Conservation (phyloP, 2,888 invertebrate species). For the Therioaphis trifolii region DNA sequence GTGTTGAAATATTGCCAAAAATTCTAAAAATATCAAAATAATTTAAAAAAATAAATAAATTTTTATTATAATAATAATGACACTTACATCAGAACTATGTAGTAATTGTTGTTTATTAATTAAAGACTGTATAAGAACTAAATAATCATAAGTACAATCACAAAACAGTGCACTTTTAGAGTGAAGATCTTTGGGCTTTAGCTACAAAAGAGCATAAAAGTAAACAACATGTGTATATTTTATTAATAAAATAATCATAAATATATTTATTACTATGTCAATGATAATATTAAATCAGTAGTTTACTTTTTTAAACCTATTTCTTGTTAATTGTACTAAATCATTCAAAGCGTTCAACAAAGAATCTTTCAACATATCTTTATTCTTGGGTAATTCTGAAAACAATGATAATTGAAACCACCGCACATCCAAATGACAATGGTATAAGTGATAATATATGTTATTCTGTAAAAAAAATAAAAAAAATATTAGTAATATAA, state of each 20-base stretch:
- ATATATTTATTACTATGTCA: not conserved
- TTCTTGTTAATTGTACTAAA: conserved; percentile 65
- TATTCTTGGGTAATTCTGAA: conserved; percentile 64
- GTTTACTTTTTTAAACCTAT: conserved; percentile 69
- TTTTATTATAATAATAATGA: not conserved
- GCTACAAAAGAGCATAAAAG: not conserved
- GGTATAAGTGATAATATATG: conserved; percentile 71
- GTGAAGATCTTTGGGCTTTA: conserved; percentile 36
- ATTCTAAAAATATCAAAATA: conserved; percentile 47
- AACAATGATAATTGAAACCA: conserved; percentile 69
- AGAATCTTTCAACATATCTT: conserved; percentile 65
- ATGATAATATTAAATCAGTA: conserved; percentile 10
- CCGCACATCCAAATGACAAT: conserved; percentile 70
- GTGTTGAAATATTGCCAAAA: conserved; percentile 42
- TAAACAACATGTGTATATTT: not conserved
- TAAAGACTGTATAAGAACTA: conserved; percentile 41
- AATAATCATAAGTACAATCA: conserved; percentile 51
- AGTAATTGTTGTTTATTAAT: conserved; percentile 45
- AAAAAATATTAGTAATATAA: not conserved
- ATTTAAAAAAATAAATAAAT: not conserved
- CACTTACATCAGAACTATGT: conserved; percentile 50
- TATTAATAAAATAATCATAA: not conserved
- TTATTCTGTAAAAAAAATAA: conserved; percentile 69
- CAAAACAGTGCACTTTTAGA: conserved; percentile 49
- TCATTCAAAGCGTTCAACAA: conserved; percentile 61